Evolutionary conservation across 2,113 vertebrate species (phyloP).

Genomic region (Sinocyclocheilus anophthalmus): DNA sequence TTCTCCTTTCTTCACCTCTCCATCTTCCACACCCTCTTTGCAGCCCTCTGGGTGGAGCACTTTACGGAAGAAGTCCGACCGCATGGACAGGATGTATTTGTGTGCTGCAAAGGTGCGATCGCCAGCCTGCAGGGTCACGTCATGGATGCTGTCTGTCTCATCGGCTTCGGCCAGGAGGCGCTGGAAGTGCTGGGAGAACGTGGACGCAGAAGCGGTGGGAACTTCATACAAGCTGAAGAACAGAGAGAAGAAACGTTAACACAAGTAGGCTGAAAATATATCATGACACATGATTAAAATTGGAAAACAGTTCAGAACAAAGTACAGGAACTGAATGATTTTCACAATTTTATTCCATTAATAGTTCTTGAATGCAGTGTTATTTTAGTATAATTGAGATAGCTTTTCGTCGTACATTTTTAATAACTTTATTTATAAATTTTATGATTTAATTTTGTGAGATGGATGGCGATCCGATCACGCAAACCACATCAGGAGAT

Average conservation of each 20-base stretch:
- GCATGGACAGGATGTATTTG: slow-evolving; percentile 88
- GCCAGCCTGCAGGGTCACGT: slow-evolving; percentile 90
- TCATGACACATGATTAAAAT: too few relatives aligned
- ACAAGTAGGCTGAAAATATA: neutral
- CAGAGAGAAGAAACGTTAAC: slow-evolving; percentile 26
- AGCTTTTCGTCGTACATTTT: too few relatives aligned
- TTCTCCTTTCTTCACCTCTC: slow-evolving; percentile 78
- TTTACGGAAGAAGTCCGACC: slow-evolving; percentile 88
- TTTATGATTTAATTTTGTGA: too few relatives aligned
- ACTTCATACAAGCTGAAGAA: slow-evolving; percentile 89
- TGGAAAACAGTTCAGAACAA: too few relatives aligned
- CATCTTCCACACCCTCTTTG: slow-evolving; percentile 61
- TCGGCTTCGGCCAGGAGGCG: slow-evolving; percentile 84
- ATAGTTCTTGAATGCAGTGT: too few relatives aligned
- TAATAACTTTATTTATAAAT: too few relatives aligned
- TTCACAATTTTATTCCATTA: too few relatives aligned
- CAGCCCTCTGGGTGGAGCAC: slow-evolving; percentile 76
- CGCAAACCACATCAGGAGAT: too few relatives aligned
- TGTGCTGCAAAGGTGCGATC: slow-evolving; percentile 85
- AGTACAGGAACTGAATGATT: too few relatives aligned
- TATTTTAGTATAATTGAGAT: too few relatives aligned
- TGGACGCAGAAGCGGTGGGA: slow-evolving; percentile 85
- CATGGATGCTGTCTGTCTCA: slow-evolving; percentile 93
- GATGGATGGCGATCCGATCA: too few relatives aligned
- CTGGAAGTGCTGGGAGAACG: slow-evolving; percentile 86